These are phyloP conservation scores for Troglohyphantes excavatus DNA, from an alignment of 2,888 invertebrate genomes.

Conservation along the genomic window DNA sequence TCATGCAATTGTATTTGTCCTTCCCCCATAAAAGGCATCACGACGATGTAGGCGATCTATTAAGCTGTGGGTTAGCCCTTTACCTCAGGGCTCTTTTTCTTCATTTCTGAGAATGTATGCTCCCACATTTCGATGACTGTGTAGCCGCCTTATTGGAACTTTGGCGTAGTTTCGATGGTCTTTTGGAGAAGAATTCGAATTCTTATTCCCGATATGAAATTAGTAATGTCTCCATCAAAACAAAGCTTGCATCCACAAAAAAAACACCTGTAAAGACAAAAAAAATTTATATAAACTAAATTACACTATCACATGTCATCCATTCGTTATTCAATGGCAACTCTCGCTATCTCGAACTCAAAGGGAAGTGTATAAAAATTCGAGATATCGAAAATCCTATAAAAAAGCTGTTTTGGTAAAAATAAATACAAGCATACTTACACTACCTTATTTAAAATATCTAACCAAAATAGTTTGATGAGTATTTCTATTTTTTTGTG, in stretches of 20 bases:
- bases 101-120: constrained; percentile 70
- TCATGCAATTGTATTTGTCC: constrained; percentile 80
- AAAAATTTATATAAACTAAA: too few species aligned
- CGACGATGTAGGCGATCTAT: constrained; percentile 69
- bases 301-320: too few species aligned
- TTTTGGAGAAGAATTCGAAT: background rate
- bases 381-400: too few species aligned
- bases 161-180: background rate
- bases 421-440: too few species aligned
- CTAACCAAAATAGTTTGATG: too few species aligned
- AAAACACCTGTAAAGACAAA: too few species aligned
- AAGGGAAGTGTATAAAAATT: too few species aligned
- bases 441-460: too few species aligned
- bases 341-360: too few species aligned
- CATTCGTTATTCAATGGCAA: too few species aligned
- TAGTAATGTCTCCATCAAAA: background rate
- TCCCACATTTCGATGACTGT: constrained; percentile 79
- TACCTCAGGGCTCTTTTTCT: background rate
- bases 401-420: too few species aligned
- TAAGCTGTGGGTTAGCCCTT: constrained; percentile 10
- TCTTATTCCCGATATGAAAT: background rate
- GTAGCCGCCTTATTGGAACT: constrained; percentile 61
- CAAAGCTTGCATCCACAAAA: background rate
- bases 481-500: too few species aligned
- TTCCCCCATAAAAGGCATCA: constrained; percentile 81